Base-by-base conservation (phyloP, 2,888 invertebrate species). In the Hyposoter dolosus region DNA sequence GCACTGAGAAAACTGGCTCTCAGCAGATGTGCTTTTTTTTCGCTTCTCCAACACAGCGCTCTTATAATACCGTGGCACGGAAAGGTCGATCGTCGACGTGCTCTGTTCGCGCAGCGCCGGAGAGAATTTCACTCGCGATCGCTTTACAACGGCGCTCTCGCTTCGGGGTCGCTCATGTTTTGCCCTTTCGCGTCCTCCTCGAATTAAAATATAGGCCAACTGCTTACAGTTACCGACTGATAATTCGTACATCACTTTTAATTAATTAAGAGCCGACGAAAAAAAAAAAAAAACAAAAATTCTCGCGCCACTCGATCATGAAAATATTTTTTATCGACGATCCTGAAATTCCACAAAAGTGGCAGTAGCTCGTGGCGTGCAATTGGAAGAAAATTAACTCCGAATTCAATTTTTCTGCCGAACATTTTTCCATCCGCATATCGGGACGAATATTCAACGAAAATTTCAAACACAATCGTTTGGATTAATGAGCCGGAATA, bases 101-200 rank as follows among this genome's bases (percentile, higher is more conserved):
- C 82, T 80, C 80, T 28, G 60, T 60, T 60, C 56, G 77, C 77
- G 50, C 71, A 68, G 32, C 71, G 40, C 66, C 47, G 68, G 43
- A 69, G 91, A 90, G 92, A 91, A 93, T 93, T 93, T 93, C 93
- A 93, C 93, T 93, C 91, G 93, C 87, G 91, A n/a, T n/a, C 66
- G 66, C 19, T 66, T 88, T 90, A 82, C 56, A 84, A 75, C n/a
- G 45, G 72, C n/a, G 71, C 82, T 85, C 47, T 82, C 88, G 81
- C 87, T 47, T 47, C 12, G 35, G 72, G 32, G 69, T 65, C 83
- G 75, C 74, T 10, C 50, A 74, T 76, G 69, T 82, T 81, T 56
- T 79, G 82, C 81, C 50, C 32, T 23, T 63, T 85, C 82, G 82
- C 82, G 78, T 85, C 82, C 82, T 85, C 85, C 63, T 32, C 32